Evolutionary conservation across 2,888 invertebrate genomes (phyloP).

Genomic region (Drosophila ustulata): DNA sequence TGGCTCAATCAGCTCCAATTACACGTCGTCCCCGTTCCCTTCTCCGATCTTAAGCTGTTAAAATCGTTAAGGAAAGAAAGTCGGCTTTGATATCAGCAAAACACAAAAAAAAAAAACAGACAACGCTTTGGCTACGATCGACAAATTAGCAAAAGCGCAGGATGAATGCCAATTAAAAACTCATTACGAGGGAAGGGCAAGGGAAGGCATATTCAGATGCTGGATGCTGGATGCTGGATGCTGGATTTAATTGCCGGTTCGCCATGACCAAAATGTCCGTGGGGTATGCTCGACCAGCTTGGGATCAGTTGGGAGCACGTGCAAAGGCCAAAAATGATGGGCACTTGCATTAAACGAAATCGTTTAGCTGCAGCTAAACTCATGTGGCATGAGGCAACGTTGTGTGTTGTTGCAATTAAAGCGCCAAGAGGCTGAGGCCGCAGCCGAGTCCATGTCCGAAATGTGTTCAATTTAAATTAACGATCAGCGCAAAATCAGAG

Average conservation of each 20-base stretch:
- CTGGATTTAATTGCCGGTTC: constrained; percentile 71
- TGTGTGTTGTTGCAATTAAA: constrained; percentile 65
- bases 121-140: constrained; percentile 44
- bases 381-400: constrained; percentile 21
- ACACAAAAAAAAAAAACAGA: constrained; percentile 11
- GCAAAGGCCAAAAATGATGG: constrained; percentile 71
- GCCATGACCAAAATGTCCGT: constrained; percentile 71
- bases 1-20: constrained; percentile 71
- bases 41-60: constrained; percentile 1
- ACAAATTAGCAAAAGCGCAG: constrained; percentile 55
- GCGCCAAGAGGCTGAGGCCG: constrained; percentile 42
- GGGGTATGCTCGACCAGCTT: constrained; percentile 41
- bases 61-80: constrained; percentile 31
- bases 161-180: constrained; percentile 69
- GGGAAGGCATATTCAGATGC: constrained; percentile 40
- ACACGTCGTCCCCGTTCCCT: constrained; percentile 20
- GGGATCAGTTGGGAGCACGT: constrained; percentile 74
- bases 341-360: constrained; percentile 79
- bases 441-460: constrained; percentile 68
- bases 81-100: constrained; percentile 26
- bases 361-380: constrained; percentile 62
- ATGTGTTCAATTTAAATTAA: constrained; percentile 79
- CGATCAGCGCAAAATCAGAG: constrained; percentile 68
- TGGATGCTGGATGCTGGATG: constrained; percentile 24
- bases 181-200: constrained; percentile 58